A percentile compares a stretch with the other conserved stretches of the same genome.
Conservation (phyloP, 2,797 vertebrate species). For the Halcyon smyrnensis region DNA sequence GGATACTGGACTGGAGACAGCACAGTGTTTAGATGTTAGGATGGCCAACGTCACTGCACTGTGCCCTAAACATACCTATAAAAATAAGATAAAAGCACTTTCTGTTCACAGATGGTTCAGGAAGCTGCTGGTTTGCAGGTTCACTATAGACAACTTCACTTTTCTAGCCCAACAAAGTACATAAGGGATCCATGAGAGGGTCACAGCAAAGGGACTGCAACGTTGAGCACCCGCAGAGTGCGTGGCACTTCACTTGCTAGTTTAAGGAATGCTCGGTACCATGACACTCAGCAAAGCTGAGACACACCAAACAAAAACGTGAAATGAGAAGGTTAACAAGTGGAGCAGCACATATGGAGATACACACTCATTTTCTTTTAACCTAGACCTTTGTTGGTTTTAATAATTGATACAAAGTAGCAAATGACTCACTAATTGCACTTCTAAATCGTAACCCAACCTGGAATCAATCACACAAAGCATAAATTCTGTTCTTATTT, state of each 20-base stretch:
- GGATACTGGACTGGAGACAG: not conserved
- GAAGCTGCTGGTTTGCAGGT: not conserved
- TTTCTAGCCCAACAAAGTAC: not conserved
- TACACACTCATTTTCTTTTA: not conserved
- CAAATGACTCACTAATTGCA: slow-evolving; percentile 65
- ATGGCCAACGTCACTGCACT: not conserved
- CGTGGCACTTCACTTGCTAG: accelerated
- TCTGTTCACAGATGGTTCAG: not conserved
- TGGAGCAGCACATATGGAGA: not conserved
- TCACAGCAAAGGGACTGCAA: not conserved
- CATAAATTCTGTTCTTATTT: slow-evolving; percentile 32
- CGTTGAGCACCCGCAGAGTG: accelerated
- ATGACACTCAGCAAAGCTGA: not conserved
- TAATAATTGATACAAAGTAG: slow-evolving; percentile 65
- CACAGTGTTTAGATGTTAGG: not conserved
- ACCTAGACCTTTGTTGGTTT: slow-evolving; percentile 45
- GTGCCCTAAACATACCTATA: not conserved
- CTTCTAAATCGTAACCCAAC: slow-evolving; percentile 44
- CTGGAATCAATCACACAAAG: slow-evolving; percentile 54
- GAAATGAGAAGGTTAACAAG: not conserved
- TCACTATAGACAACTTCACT: not conserved
- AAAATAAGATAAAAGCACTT: not conserved
- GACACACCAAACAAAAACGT: not conserved
- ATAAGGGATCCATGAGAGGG: not conserved
- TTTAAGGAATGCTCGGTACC: not conserved